Percentiles rank a stretch among this genome's conserved stretches.
These are phyloP conservation scores for Paralvinella palmiformis DNA, from an alignment of 1,140 invertebrate genomes.

Conservation along the genomic window DNA sequence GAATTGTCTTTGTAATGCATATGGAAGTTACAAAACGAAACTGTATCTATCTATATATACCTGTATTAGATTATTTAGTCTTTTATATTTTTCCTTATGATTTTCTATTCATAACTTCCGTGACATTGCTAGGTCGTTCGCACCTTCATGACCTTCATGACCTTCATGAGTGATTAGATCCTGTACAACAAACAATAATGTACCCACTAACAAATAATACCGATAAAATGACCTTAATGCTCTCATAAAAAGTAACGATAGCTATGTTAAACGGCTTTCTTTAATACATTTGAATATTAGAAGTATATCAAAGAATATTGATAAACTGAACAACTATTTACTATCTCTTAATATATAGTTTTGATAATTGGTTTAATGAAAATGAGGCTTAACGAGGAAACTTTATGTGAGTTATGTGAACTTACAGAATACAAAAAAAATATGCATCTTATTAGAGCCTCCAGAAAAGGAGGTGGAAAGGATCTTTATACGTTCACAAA, in stretches of 20 bases:
- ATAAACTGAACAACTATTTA: too few species aligned
- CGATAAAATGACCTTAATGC: background rate
- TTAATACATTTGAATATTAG: background rate
- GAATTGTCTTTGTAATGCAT: too few species aligned
- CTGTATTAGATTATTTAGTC: too few species aligned
- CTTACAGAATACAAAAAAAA: background rate
- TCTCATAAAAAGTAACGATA: background rate
- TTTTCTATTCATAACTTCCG: too few species aligned
- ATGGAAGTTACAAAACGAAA: too few species aligned
- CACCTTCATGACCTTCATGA: too few species aligned
- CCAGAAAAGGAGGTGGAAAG: too few species aligned
- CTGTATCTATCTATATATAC: too few species aligned
- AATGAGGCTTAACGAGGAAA: background rate
- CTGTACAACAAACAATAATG: background rate
- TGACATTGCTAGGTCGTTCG: too few species aligned
- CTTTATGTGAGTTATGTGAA: background rate
- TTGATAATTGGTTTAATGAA: background rate
- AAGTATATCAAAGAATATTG: background rate
- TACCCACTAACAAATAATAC: background rate
- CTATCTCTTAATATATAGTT: background rate
- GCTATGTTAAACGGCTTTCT: background rate
- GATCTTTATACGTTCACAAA: too few species aligned
- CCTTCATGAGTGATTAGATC: too few species aligned
- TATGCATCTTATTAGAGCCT: background rate
- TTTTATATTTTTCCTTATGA: too few species aligned